phyloP scores from a whole-genome alignment of 2,113 vertebrate genomes.

The Strix aluco region DNA sequence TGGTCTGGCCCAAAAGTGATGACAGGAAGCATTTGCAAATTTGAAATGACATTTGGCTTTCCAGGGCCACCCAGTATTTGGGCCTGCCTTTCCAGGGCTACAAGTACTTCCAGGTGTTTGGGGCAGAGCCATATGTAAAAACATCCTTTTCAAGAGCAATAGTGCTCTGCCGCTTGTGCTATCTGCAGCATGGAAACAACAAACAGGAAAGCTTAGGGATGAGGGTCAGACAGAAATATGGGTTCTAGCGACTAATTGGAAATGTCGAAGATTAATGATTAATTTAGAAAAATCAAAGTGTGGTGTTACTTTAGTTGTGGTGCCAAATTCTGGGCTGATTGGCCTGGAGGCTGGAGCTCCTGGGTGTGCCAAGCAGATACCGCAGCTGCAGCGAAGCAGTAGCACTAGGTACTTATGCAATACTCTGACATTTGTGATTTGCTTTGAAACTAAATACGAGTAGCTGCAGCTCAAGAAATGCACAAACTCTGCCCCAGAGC shows the following conservation, averaged over 20 bases:
- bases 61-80: constrained; percentile 15
- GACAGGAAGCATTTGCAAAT: constrained; percentile 17
- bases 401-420: background rate
- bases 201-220: background rate
- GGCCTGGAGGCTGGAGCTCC: background rate
- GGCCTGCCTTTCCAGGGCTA: background rate
- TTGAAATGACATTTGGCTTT: constrained; percentile 30
- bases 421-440: background rate
- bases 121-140: constrained; percentile 19
- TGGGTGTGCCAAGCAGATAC: background rate
- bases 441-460: background rate
- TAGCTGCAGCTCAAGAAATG: background rate
- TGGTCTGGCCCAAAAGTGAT: background rate
- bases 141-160: background rate
- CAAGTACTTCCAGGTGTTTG: constrained; percentile 54
- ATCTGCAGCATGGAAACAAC: background rate
- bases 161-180: background rate
- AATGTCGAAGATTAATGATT: background rate
- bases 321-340: background rate
- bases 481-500: background rate
- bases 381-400: background rate
- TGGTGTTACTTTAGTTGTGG: background rate
- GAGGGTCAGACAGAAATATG: background rate
- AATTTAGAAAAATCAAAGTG: background rate
- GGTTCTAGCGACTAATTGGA: background rate